A percentile compares a stretch with the other conserved stretches of the same genome.
phyloP scores from a whole-genome alignment of 2,113 vertebrate species.

The Labeo catla region DNA sequence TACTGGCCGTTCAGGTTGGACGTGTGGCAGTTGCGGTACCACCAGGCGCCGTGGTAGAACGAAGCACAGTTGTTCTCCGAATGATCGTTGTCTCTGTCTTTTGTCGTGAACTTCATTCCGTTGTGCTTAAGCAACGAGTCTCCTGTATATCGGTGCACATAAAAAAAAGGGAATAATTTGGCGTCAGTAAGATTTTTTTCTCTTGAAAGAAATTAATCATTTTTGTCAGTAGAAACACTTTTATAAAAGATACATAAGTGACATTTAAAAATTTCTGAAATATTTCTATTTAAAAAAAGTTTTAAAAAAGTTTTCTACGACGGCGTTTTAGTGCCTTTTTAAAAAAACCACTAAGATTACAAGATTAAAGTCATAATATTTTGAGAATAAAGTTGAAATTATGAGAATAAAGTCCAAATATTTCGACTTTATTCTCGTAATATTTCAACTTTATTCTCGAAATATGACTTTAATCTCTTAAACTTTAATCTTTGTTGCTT shows the following conservation, averaged over 20 bases:
- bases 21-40: constrained; percentile 99
- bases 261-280: background rate
- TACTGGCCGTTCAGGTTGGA: constrained; percentile 98
- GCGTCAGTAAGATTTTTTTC: background rate
- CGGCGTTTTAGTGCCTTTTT: no score
- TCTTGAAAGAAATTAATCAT: background rate
- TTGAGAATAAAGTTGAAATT: no score
- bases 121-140: constrained; percentile 96
- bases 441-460: no score
- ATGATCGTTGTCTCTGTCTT: constrained; percentile 95
- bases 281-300: no score
- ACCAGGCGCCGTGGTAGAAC: constrained; percentile 98
- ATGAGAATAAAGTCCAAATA: no score
- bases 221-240: background rate
- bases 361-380: no score
- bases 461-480: no score
- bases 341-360: no score
- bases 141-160: constrained; percentile 68
- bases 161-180: no score
- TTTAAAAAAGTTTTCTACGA: no score
- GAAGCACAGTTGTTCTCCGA: constrained; percentile 97
- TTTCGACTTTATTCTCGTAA: no score
- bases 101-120: constrained; percentile 97
- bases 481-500: no score
- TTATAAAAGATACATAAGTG: background rate